Percentiles rank a stretch among this genome's conserved stretches.
These are phyloP conservation scores for Arrhopalites spinosus DNA, from an alignment of 2,888 invertebrate genomes.

Conservation along the genomic window DNA sequence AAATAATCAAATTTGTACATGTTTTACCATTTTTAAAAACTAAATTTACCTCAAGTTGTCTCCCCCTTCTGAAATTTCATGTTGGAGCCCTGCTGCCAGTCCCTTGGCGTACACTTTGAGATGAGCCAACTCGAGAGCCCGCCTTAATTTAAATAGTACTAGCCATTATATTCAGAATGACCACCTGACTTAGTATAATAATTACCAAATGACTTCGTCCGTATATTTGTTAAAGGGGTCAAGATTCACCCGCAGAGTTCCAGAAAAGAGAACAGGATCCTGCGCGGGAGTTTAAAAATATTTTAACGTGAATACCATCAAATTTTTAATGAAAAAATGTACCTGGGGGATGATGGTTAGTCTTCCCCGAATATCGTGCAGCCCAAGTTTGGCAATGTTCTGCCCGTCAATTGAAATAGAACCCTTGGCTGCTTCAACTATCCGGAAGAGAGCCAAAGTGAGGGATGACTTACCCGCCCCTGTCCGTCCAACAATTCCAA, in stretches of 20 bases:
- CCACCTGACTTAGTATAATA: too few species aligned
- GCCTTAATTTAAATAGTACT: too few species aligned
- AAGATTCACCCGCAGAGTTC: slow-evolving; percentile 65
- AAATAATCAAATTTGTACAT: background rate
- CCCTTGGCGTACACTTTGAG: slow-evolving; percentile 59
- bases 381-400: slow-evolving; percentile 78
- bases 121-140: slow-evolving; percentile 63
- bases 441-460: slow-evolving; percentile 75
- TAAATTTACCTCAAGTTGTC: slow-evolving; percentile 57
- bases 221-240: slow-evolving; percentile 63
- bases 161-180: too few species aligned
- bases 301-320: too few species aligned
- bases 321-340: too few species aligned
- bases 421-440: slow-evolving; percentile 83
- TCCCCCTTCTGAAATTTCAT: slow-evolving; percentile 60
- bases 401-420: slow-evolving; percentile 81
- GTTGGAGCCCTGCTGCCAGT: slow-evolving; percentile 57
- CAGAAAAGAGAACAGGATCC: slow-evolving; percentile 68
- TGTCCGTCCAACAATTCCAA: slow-evolving; percentile 65
- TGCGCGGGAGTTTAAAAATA: slow-evolving; percentile 21
- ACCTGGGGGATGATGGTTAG: slow-evolving; percentile 73
- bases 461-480: slow-evolving; percentile 61
- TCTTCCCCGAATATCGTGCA: slow-evolving; percentile 81
- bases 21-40: too few species aligned
- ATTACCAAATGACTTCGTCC: slow-evolving; percentile 66